Percentiles rank a stretch among this genome's conserved stretches.
phyloP scores from a whole-genome alignment of 2,797 vertebrate genomes.

The Ispidina lecontei region DNA sequence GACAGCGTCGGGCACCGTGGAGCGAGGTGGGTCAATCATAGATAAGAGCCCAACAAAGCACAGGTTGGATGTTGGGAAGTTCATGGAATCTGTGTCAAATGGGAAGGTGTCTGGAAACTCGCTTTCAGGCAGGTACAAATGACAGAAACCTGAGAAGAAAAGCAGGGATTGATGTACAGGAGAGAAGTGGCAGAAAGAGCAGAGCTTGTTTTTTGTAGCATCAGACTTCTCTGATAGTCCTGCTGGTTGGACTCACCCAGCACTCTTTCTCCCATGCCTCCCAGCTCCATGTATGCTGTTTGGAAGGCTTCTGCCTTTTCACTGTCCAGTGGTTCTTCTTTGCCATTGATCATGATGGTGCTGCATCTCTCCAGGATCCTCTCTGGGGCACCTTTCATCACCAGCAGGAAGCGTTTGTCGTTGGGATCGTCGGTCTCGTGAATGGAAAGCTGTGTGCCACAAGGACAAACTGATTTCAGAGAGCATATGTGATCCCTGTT shows the following conservation, averaged over 20 bases:
- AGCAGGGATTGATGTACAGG: fast-evolving
- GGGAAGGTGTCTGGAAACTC: slow-evolving; percentile 77
- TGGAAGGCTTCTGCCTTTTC: slow-evolving; percentile 77
- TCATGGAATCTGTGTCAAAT: slow-evolving; percentile 80
- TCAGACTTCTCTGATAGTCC: neutral
- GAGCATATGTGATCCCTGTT: fast-evolving
- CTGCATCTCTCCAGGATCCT: slow-evolving; percentile 81
- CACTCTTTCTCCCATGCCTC: slow-evolving; percentile 83
- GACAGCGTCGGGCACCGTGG: slow-evolving; percentile 83
- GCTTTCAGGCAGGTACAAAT: slow-evolving; percentile 78
- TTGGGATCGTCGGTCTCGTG: slow-evolving; percentile 73
- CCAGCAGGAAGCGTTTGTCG: slow-evolving; percentile 79
- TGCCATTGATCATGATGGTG: slow-evolving; percentile 81
- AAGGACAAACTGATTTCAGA: neutral
- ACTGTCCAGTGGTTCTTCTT: slow-evolving; percentile 76
- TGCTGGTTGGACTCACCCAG: slow-evolving; percentile 73
- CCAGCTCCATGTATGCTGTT: slow-evolving; percentile 82
- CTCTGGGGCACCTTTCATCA: slow-evolving; percentile 85
- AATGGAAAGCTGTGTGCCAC: slow-evolving; percentile 78
- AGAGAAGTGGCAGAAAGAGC: neutral
- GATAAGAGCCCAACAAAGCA: slow-evolving; percentile 85
- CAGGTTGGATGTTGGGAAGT: slow-evolving; percentile 80
- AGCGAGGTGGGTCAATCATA: slow-evolving; percentile 83
- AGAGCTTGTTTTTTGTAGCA: neutral
- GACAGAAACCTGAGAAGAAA: slow-evolving; percentile 79